Evolutionary conservation across 2,888 invertebrate species (phyloP).

Genomic region (Hoplodrina blanda): DNA sequence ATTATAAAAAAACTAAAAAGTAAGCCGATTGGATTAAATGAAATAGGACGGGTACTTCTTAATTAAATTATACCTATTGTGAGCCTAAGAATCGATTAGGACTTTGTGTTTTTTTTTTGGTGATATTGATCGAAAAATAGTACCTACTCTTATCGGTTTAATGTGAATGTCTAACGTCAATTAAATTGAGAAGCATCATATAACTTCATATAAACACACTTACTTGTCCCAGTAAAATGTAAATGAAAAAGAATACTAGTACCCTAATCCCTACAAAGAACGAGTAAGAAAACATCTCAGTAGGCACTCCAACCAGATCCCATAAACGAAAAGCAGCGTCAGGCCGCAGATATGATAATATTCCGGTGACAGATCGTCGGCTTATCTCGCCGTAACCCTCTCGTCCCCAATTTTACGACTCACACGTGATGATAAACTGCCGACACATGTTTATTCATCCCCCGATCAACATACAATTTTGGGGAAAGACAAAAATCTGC

Average conservation of each 20-base stretch:
- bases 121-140: not conserved
- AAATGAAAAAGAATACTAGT: conserved; percentile 5
- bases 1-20: not conserved
- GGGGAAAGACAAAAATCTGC: conserved; percentile 48
- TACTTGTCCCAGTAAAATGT: not conserved
- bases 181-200: not conserved
- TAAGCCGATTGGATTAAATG: no score
- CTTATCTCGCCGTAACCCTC: conserved; percentile 62
- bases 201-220: not conserved
- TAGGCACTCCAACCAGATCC: conserved; percentile 29
- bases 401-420: conserved; percentile 60
- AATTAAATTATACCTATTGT: no score
- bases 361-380: conserved; percentile 61
- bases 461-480: conserved; percentile 59
- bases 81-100: not conserved
- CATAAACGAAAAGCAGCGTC: conserved; percentile 49
- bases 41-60: not conserved
- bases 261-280: conserved; percentile 3
- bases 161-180: not conserved
- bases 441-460: conserved; percentile 64
- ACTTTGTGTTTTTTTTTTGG: not conserved
- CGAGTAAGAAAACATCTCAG: conserved; percentile 13
- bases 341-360: conserved; percentile 62
- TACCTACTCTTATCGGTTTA: no score
- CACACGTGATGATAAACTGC: conserved; percentile 62